Conservation (phyloP, 2,113 vertebrate genomes). For the Poecile atricapillus region DNA sequence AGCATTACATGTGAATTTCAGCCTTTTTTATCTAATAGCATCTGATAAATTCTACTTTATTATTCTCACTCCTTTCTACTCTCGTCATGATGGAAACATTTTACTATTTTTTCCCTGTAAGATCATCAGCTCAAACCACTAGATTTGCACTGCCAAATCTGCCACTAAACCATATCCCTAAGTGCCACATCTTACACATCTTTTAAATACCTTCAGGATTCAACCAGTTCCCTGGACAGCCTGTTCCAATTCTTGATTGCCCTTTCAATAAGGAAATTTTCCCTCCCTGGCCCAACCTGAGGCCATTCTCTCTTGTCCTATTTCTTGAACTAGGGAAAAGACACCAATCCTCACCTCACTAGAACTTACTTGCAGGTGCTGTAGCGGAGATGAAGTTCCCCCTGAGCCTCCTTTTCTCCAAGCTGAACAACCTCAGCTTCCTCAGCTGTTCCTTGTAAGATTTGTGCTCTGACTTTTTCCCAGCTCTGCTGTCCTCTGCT, state of each 20-base stretch:
- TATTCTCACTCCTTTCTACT: background rate
- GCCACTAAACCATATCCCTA: background rate
- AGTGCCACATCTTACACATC: too few relatives aligned
- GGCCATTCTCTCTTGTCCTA: background rate
- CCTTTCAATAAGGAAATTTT: background rate
- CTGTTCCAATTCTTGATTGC: background rate
- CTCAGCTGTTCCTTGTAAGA: background rate
- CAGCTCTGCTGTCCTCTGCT: fast-evolving
- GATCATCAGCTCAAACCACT: background rate
- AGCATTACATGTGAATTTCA: background rate
- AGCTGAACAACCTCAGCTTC: background rate
- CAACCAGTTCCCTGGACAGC: background rate
- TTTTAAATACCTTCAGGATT: background rate
- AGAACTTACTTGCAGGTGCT: background rate
- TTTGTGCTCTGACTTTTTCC: background rate
- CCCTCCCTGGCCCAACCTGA: background rate
- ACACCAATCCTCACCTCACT: background rate
- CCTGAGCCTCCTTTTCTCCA: background rate
- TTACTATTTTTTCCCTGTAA: background rate
- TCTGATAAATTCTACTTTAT: background rate
- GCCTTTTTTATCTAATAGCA: background rate
- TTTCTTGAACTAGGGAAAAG: background rate
- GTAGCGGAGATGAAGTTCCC: background rate
- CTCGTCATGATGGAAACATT: background rate
- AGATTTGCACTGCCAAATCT: background rate